Percentiles rank a stretch among this genome's conserved stretches.
phyloP scores from a whole-genome alignment of 2,113 vertebrate species.

The Catharus minimus region DNA sequence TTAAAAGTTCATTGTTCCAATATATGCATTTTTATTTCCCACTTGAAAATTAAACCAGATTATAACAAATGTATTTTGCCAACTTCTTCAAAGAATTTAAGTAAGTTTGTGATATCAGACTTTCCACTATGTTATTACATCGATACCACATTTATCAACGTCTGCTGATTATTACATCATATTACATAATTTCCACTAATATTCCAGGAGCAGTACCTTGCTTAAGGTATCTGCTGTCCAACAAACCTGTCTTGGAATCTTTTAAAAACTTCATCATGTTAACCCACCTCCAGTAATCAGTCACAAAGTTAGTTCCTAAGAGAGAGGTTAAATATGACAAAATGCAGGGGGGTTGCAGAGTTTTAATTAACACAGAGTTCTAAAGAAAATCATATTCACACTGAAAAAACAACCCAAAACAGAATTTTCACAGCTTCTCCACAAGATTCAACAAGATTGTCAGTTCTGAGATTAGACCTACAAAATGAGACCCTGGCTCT shows the following conservation, averaged over 20 bases:
- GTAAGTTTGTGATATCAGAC: background rate
- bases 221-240: background rate
- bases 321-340: background rate
- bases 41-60: background rate
- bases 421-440: background rate
- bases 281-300: background rate
- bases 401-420: background rate
- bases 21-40: background rate
- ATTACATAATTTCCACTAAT: background rate
- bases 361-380: background rate
- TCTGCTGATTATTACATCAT: background rate
- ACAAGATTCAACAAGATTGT: background rate
- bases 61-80: background rate
- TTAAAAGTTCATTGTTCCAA: background rate
- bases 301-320: background rate
- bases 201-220: background rate
- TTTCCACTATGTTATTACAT: background rate
- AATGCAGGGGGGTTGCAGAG: background rate
- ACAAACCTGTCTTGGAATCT: background rate
- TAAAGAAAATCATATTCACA: background rate
- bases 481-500: slow-evolving; percentile 15
- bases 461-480: background rate
- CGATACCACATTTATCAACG: background rate
- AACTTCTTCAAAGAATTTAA: background rate
- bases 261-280: background rate